A percentile compares a stretch with the other conserved stretches of the same genome.
Conservation (phyloP, 2,888 invertebrate genomes). For the Nephrocerus scutellatus region DNA sequence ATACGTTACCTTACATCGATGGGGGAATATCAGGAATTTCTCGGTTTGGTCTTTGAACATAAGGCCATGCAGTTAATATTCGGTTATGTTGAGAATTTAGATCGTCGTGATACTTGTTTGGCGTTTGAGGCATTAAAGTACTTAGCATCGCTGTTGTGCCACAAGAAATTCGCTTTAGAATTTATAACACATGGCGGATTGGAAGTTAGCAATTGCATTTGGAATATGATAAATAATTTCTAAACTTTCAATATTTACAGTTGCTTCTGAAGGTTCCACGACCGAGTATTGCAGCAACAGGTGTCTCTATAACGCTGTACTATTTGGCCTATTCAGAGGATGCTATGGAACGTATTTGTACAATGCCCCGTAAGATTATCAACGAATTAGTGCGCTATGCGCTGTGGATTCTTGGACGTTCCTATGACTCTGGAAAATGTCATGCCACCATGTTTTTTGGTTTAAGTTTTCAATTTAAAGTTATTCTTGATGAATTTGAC, state of each 20-base stretch:
- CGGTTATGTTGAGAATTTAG: slow-evolving; percentile 80
- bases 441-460: slow-evolving; percentile 99
- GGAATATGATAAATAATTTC: no score
- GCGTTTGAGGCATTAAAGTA: slow-evolving; percentile 97
- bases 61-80: slow-evolving; percentile 85
- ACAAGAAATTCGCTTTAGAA: slow-evolving; percentile 96
- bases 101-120: slow-evolving; percentile 82
- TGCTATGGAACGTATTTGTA: slow-evolving; percentile 92
- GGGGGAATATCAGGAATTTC: slow-evolving; percentile 96
- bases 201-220: slow-evolving; percentile 57
- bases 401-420: slow-evolving; percentile 91
- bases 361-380: slow-evolving; percentile 70
- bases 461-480: slow-evolving; percentile 84
- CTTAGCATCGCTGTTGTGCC: slow-evolving; percentile 86
- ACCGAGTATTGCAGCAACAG: slow-evolving; percentile 92
- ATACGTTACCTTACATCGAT: slow-evolving; percentile 91
- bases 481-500: slow-evolving; percentile 92
- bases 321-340: slow-evolving; percentile 96
- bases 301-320: slow-evolving; percentile 89
- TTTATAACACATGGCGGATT: slow-evolving; percentile 86
- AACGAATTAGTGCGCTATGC: slow-evolving; percentile 80
- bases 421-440: slow-evolving; percentile 95
- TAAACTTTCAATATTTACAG: slow-evolving; percentile 48
- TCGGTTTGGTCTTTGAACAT: slow-evolving; percentile 88
- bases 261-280: slow-evolving; percentile 81